Base-by-base conservation (phyloP, 2,888 invertebrate species). In the Pterobdella sp. region DNA sequence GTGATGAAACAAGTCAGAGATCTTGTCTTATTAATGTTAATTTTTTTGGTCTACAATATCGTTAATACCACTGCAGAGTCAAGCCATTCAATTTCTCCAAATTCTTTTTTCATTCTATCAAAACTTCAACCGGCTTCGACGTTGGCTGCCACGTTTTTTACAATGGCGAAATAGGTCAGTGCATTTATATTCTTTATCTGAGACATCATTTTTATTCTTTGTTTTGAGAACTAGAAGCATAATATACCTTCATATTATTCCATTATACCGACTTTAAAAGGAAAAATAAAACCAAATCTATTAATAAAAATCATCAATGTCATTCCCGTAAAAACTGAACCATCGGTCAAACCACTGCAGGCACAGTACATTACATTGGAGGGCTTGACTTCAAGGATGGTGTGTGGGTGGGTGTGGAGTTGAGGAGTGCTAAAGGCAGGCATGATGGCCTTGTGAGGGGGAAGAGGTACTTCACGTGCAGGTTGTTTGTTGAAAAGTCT, bases 321-420 rank as follows among this genome's bases (percentile, higher is more conserved):
- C 42, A 42, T 18, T 42, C n/a, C 60, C 18, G n/a, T n/a, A n/a
- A n/a, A n/a, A n/a, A n/a, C n/a, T n/a, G n/a, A n/a, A n/a, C n/a
- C n/a, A n/a, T 18, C 52, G n/a, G n/a, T 49, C 14, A 49, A 14
- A 49, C 26, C 35, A 7, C 77, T 77, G 1, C 77, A 83, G 85
- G 84, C 42, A 77, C 81, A 22, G 80, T 85, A 22, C 78, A 82
- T 35, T 85, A 83, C 77, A 82, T 85, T 72, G 86, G 86, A 66
- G 80, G 81, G 2, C 84, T 84, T 29, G 84, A 85, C 49, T 86
- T 86, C 77, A 84, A 84, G n/a, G 84, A 84, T 32, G 86, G 86
- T 1, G 79, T 83, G 10, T 86, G 86, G 86, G 80, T 86, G 18
- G 86, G 86, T 2, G 82, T 86, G 29, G 86, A 86, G 77, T 79